A percentile compares a stretch with the other conserved stretches of the same genome.
These are phyloP conservation scores for Oryzias celebensis DNA, from an alignment of 2,113 vertebrate species.

Conservation along the genomic window DNA sequence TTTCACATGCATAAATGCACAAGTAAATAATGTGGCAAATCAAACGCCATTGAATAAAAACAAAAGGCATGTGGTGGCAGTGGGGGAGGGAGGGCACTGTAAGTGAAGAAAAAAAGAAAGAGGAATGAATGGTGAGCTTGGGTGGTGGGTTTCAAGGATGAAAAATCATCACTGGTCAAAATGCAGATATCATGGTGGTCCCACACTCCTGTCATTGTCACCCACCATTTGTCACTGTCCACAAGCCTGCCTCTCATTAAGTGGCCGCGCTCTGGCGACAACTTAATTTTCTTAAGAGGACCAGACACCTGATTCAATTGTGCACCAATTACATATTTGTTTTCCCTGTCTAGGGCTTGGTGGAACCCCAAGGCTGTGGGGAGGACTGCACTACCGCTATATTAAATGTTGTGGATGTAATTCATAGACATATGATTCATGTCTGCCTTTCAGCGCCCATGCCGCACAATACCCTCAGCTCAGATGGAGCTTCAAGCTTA, in stretches of 20 bases:
- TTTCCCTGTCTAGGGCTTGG: constrained; percentile 73
- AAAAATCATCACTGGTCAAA: constrained; percentile 89
- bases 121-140: not conserved
- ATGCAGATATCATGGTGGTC: constrained; percentile 90
- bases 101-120: no score
- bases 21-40: constrained; percentile 97
- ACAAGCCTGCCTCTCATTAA: constrained; percentile 91
- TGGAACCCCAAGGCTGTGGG: constrained; percentile 79
- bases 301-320: constrained; percentile 99
- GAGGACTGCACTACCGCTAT: constrained; percentile 73
- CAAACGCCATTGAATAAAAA: constrained; percentile 82
- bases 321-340: constrained; percentile 82
- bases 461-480: constrained; percentile 53
- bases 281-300: constrained; percentile 99
- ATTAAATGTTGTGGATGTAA: constrained; percentile 83
- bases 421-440: constrained; percentile 80
- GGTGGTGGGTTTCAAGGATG: constrained; percentile 71
- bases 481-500: constrained; percentile 22
- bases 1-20: constrained; percentile 92
- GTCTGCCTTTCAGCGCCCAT: constrained; percentile 61
- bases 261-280: constrained; percentile 87
- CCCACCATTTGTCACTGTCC: constrained; percentile 96
- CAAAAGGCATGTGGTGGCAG: no score
- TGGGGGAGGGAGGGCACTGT: no score
- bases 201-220: constrained; percentile 83